Percentiles rank a stretch among this genome's conserved stretches.
Conservation (phyloP, 92 coral and sea anemone species). For the Siderastrea siderea region DNA sequence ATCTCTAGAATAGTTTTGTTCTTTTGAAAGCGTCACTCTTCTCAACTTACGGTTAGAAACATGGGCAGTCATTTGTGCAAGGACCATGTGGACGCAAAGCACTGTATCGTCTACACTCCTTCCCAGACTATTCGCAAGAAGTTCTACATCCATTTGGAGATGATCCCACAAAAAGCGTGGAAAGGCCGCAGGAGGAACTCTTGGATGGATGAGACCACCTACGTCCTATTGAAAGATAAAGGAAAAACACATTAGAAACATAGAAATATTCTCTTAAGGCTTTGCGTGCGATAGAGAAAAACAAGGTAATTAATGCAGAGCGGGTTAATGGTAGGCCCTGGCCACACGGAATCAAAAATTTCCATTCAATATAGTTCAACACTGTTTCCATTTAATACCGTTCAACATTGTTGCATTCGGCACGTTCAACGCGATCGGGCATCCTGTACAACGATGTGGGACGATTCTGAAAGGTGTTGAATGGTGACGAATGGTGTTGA, state of each 20-base stretch:
- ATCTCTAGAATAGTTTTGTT: neutral
- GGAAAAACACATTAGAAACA: neutral
- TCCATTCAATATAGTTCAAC: too few species aligned
- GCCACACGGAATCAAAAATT: too few species aligned
- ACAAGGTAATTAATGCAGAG: too few species aligned
- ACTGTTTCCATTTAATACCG: too few species aligned
- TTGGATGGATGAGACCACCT: slow-evolving; percentile 60
- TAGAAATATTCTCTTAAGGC: neutral
- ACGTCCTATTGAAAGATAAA: slow-evolving; percentile 26
- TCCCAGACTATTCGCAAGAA: slow-evolving; percentile 74
- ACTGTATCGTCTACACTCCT: slow-evolving; percentile 79
- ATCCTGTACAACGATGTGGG: too few species aligned
- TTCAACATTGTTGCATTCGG: too few species aligned
- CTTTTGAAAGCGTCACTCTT: too few species aligned
- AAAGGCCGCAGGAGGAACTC: slow-evolving; percentile 43
- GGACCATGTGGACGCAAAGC: slow-evolving; percentile 71
- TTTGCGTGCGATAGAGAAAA: too few species aligned
- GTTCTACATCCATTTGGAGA: slow-evolving; percentile 69
- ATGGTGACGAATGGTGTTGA: too few species aligned
- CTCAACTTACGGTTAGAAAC: slow-evolving; percentile 44
- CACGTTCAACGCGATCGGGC: too few species aligned
- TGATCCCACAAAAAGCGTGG: slow-evolving; percentile 77
- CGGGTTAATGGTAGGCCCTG: too few species aligned
- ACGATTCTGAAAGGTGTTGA: too few species aligned
- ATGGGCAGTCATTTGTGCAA: slow-evolving; percentile 50